These are phyloP conservation scores for Eubucco bourcierii DNA, from an alignment of 2,113 vertebrate genomes.

Conservation along the genomic window DNA sequence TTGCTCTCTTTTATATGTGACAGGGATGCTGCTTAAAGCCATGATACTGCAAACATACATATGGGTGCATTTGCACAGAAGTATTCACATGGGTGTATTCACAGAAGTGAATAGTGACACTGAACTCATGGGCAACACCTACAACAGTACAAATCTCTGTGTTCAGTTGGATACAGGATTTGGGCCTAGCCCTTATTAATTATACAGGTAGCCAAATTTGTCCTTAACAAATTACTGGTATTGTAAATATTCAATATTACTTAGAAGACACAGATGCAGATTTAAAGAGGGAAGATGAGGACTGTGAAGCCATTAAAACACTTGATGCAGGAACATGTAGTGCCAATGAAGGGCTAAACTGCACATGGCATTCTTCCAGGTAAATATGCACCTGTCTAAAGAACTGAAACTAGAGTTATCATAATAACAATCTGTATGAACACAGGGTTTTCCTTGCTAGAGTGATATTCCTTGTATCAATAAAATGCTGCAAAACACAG, in stretches of 20 bases:
- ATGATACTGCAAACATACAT: background rate
- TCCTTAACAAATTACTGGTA: background rate
- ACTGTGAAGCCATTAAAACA: background rate
- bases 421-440: background rate
- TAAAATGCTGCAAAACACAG: background rate
- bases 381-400: background rate
- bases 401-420: background rate
- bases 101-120: background rate
- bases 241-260: background rate
- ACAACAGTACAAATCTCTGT: background rate
- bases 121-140: background rate
- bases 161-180: background rate
- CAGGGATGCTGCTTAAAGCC: conserved; percentile 4
- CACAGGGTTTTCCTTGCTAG: background rate
- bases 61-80: background rate
- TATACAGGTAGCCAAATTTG: background rate
- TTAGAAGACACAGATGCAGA: background rate
- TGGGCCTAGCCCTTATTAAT: background rate
- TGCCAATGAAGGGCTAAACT: background rate
- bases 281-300: background rate
- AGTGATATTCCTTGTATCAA: background rate
- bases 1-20: background rate
- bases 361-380: background rate
- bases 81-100: too few species aligned
- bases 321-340: background rate